phyloP scores from a whole-genome alignment of 1,140 invertebrate genomes.

The Pristionchus pacificus region DNA sequence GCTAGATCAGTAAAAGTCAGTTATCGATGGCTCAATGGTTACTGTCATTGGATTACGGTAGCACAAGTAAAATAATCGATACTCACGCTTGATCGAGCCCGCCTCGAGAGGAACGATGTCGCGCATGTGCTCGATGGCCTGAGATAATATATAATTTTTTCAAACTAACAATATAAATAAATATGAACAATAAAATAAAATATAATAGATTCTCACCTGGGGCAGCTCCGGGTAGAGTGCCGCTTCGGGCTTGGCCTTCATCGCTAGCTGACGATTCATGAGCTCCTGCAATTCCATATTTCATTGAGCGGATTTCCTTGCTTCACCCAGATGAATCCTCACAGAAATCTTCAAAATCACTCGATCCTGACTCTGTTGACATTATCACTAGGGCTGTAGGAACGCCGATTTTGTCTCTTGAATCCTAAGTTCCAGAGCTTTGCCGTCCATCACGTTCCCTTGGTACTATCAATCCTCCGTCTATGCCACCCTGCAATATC shows the following conservation, averaged over 20 bases:
- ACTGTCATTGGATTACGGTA: too few species aligned
- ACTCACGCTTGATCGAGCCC: too few species aligned
- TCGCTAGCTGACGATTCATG: constrained; percentile 27
- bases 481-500: too few species aligned
- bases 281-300: constrained; percentile 14
- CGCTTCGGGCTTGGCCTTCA: constrained; percentile 13
- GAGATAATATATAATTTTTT: not conserved
- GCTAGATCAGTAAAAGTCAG: not conserved
- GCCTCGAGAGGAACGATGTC: not conserved
- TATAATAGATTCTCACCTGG: not conserved
- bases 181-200: not conserved
- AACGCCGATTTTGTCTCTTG: not conserved
- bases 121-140: not conserved
- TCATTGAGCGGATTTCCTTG: not conserved
- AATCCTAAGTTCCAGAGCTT: not conserved
- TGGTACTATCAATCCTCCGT: not conserved
- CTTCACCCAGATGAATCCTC: too few species aligned
- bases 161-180: not conserved
- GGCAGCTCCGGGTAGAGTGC: constrained; percentile 16
- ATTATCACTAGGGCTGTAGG: too few species aligned
- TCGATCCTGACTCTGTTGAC: too few species aligned
- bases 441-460: not conserved
- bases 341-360: too few species aligned
- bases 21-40: too few species aligned
- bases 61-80: too few species aligned